Base-by-base conservation (phyloP, 1,140 invertebrate species). In the Propsilocerus akamusi region DNA sequence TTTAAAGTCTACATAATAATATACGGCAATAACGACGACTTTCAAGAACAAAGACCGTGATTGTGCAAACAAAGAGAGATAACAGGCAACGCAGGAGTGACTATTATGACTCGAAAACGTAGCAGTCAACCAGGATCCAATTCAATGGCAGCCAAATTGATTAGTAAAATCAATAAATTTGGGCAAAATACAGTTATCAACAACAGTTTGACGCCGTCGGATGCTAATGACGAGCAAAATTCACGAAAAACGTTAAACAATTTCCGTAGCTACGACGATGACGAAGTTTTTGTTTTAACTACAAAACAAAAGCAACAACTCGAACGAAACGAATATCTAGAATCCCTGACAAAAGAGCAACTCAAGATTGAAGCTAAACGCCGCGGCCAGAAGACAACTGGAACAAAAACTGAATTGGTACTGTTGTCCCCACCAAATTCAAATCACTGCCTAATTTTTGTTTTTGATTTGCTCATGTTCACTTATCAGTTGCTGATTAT, bases 341-440 rank as follows among this genome's bases (percentile, higher is more conserved):
- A 67, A 47, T 59, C 66, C 25, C 68, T 75, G 65, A 75, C 67
- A 54, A 76, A 76, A 65, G 72, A 77, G 55, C 74, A 76, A 58
- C 64, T 77, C 49, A 72, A 75, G 53, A 59, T 64, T 34, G 74
- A 76, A 62, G 75, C 74, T 64, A 65, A 73, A 53, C 72, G 72
- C 64, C 61, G 73, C 52, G 74, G 74, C 28, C 72, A 74, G 56
- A 73, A 72, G 57, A 69, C 71, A 8, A 69, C 70, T 47, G 75
- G 75, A 54, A 76, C 71, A 67, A 76, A 75, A 66, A 69, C 67
- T 52, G 74, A 77, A 65, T 66, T 77, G 75, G 74, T 76, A 76
- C 60, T 54, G 48, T 47, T 25, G 14, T 5, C 25, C n/a, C 14
- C 20, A 25, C 37, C 20, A 7, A 17, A 8, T 12, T 7, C 7